Conservation (phyloP, 2,888 invertebrate genomes). For the Drosophila setosimentum region DNA sequence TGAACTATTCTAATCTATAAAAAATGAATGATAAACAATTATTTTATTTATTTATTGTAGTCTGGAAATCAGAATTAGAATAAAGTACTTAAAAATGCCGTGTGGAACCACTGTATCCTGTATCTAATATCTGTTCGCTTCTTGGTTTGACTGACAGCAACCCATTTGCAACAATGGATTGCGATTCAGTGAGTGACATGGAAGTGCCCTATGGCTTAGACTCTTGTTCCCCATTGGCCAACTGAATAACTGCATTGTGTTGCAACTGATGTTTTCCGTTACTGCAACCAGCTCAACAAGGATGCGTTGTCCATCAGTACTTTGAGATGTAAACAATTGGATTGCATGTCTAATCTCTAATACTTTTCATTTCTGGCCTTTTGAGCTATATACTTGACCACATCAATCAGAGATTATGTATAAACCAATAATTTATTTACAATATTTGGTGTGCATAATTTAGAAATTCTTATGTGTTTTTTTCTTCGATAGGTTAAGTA, state of each 20-base stretch:
- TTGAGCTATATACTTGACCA: not conserved
- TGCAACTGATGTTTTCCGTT: conserved; percentile 3
- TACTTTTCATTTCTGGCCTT: not conserved
- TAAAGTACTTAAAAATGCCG: not conserved
- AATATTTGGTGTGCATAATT: not conserved
- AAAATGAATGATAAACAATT: not conserved
- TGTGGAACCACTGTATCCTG: not conserved
- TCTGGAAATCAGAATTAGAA: not conserved
- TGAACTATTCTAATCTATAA: too few relatives aligned
- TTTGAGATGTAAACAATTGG: conserved; percentile 22
- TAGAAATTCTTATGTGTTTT: not conserved
- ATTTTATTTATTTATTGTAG: not conserved
- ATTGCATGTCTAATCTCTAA: not conserved
- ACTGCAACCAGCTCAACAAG: conserved; percentile 10
- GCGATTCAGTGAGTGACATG: conserved; percentile 50
- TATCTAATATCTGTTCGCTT: not conserved
- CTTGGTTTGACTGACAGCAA: conserved; percentile 46
- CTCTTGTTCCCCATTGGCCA: conserved; percentile 6
- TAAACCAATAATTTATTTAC: not conserved
- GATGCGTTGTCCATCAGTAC: conserved; percentile 41
- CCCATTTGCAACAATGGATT: conserved; percentile 55
- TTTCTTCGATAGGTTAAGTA: not conserved
- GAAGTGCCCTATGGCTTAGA: conserved; percentile 31
- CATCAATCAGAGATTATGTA: not conserved
- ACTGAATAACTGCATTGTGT: conserved; percentile 17